Evolutionary conservation across 2,797 vertebrate species (phyloP).

Genomic region (Eulemur rubriventer): DNA sequence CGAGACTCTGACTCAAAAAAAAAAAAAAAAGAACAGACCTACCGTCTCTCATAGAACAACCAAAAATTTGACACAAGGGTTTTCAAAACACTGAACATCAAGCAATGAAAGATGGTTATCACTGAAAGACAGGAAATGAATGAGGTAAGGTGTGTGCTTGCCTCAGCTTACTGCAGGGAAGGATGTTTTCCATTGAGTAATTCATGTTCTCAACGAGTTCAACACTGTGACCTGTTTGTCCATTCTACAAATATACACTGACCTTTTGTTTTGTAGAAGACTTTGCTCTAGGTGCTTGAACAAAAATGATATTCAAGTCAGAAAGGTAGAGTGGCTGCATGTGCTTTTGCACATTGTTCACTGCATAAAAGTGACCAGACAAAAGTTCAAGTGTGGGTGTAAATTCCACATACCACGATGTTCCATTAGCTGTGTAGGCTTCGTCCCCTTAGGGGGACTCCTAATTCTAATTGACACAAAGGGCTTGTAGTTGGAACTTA

Average conservation of each 20-base stretch:
- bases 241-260: not conserved
- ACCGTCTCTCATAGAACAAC: not conserved
- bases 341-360: rapidly evolving
- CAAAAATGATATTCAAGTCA: not conserved
- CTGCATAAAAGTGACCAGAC: rapidly evolving
- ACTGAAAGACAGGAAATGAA: not conserved
- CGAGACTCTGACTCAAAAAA: no score
- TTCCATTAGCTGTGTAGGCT: rapidly evolving
- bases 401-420: not conserved
- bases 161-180: not conserved
- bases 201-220: not conserved
- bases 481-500: rapidly evolving
- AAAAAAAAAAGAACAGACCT: not conserved
- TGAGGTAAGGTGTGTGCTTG: no score
- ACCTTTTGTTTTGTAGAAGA: not conserved
- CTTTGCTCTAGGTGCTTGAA: not conserved
- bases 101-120: no score
- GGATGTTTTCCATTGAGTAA: not conserved
- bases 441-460: not conserved
- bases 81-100: not conserved
- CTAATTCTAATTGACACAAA: not conserved
- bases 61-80: not conserved
- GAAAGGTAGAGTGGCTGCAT: not conserved
- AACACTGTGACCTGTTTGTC: not conserved
- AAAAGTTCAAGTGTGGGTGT: not conserved